Conservation (phyloP, 2,797 vertebrate species). For the Merluccius polli region DNA sequence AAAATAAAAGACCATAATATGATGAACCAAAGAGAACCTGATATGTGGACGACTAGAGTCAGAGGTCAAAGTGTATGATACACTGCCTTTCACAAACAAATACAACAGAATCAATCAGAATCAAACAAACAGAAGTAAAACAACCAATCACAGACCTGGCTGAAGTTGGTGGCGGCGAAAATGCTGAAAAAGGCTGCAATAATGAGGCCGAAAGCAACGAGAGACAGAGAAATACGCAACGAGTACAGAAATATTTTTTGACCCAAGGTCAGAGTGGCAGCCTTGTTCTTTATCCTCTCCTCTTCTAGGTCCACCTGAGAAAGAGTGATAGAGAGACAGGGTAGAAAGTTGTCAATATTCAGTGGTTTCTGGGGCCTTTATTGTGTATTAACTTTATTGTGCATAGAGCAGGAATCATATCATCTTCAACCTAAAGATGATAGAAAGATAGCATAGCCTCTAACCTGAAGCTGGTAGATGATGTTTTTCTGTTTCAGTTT, state of each 20-base stretch:
- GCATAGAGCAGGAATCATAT: background rate
- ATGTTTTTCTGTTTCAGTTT: slow-evolving; percentile 79
- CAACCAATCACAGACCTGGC: slow-evolving; percentile 63
- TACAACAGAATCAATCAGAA: background rate
- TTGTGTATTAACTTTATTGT: background rate
- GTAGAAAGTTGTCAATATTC: background rate
- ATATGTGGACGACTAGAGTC: background rate
- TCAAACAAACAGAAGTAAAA: background rate
- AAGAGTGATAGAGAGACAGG: background rate
- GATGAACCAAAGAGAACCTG: background rate
- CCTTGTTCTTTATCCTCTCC: slow-evolving; percentile 57
- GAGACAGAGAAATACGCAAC: slow-evolving; percentile 58
- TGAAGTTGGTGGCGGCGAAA: slow-evolving; percentile 62
- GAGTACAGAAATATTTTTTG: slow-evolving; percentile 65
- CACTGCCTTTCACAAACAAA: background rate
- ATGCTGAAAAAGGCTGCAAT: slow-evolving; percentile 71
- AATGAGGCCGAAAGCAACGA: slow-evolving; percentile 69
- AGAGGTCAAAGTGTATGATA: too few relatives aligned
- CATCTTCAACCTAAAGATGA: background rate
- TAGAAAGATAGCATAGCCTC: slow-evolving; percentile 20
- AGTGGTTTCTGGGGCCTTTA: background rate
- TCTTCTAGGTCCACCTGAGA: slow-evolving; percentile 85
- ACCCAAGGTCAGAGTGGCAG: slow-evolving; percentile 64
- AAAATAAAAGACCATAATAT: background rate
- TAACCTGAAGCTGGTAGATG: slow-evolving; percentile 80